Percentiles rank a stretch among this genome's conserved stretches.
Conservation (phyloP, 2,797 vertebrate species). For the Eutrigla gurnardus region DNA sequence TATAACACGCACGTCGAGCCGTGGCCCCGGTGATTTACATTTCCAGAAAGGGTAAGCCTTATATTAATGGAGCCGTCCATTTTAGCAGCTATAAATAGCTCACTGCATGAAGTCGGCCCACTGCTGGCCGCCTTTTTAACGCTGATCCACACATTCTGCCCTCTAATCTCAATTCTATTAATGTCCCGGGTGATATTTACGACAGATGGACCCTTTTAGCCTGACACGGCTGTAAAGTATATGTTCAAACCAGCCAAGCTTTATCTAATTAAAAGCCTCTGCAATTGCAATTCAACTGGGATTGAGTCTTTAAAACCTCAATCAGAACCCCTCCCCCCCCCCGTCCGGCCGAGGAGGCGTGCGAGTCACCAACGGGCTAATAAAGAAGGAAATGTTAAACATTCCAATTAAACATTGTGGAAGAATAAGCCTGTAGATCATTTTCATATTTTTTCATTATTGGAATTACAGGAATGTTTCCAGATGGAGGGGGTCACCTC, state of each 20-base stretch:
- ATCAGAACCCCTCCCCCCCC: conserved; percentile 49
- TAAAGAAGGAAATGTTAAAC: conserved; percentile 73
- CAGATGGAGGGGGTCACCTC: conserved; percentile 52
- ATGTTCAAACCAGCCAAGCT: conserved; percentile 77
- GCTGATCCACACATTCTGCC: conserved; percentile 77
- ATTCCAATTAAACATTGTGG: conserved; percentile 69
- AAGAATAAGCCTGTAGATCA: conserved; percentile 47
- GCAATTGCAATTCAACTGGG: conserved; percentile 79
- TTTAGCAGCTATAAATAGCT: conserved; percentile 79
- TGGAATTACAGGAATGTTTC: conserved; percentile 35
- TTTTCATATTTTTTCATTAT: conserved; percentile 52
- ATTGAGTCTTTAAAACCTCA: conserved; percentile 80
- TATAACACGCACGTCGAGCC: conserved; percentile 59
- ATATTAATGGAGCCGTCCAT: conserved; percentile 79
- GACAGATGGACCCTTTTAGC: conserved; percentile 72
- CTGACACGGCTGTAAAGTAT: conserved; percentile 81
- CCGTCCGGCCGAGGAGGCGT: conserved; percentile 25
- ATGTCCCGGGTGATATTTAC: conserved; percentile 79
- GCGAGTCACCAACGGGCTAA: conserved; percentile 61
- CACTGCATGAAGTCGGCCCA: conserved; percentile 60
- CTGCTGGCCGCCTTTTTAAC: conserved; percentile 67
- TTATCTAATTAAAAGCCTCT: conserved; percentile 85
- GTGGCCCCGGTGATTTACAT: conserved; percentile 76
- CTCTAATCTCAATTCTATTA: conserved; percentile 83
- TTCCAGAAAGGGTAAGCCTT: conserved; percentile 77